Base-by-base conservation (phyloP, 2,888 invertebrate species). In the Seira musarum region DNA sequence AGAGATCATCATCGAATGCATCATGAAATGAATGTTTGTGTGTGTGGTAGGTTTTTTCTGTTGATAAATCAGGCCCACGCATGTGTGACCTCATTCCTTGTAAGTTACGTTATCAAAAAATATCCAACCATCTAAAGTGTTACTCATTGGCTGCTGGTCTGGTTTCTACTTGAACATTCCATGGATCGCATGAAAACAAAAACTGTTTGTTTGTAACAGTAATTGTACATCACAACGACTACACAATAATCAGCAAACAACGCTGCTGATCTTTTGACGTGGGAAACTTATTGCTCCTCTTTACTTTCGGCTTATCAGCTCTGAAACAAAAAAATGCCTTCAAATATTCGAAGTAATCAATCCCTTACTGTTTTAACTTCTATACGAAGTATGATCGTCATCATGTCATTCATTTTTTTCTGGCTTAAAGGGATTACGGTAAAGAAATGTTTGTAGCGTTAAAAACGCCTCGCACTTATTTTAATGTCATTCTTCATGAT, bases 51-150 rank as follows among this genome's bases (percentile, higher is more conserved):
- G n/a, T 53, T 22, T 70, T 65, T 64, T 30, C 65, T 73, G 24
- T 73, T 73, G 74, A 68, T 76, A 64, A 69, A 69, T 79, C 72
- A 73, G 73, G 61, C 73, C 73, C 73, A 79, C 79, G 78, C 82
- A 78, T 78, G 63, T 82, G 74, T 82, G 82, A 82, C 82, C 82
- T 74, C 73, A 82, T 78, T 81, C 40, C 60, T 25, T 60, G 66
- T 69, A 53, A 17, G 57, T 65, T 30, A 63, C 10, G 68, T 68
- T 22, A 21, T 68, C 24, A 49, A 21, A 30, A 68, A 63, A 17
- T 63, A 21, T 24, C 25, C 63, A 69, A 63, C 64, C 57, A 63
- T 70, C 60, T 57, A 68, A 13, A 53, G 53, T 8, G 15, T n/a
- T 53, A 53, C 17, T 53, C 30, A 8, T 8, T 5, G 30, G 30